A percentile compares a stretch with the other conserved stretches of the same genome.
These are phyloP conservation scores for Xanthorhoe designata DNA, from an alignment of 2,888 invertebrate species.

Conservation along the genomic window DNA sequence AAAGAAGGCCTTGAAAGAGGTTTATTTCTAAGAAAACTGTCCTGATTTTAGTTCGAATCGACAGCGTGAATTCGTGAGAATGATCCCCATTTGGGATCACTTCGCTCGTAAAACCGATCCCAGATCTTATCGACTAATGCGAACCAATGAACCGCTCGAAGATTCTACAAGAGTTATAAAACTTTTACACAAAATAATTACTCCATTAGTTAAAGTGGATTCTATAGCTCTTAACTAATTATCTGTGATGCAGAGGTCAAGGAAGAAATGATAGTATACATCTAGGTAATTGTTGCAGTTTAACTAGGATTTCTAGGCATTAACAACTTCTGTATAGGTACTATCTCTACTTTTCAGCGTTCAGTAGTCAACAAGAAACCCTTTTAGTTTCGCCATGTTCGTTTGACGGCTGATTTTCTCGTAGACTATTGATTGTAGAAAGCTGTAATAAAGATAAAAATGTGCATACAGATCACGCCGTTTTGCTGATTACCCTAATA, in stretches of 20 bases:
- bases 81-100: conserved; percentile 5
- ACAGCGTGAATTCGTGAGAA: conserved; percentile 1
- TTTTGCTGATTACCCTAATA: background rate
- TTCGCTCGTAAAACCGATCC: conserved; percentile 18
- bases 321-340: too few species aligned
- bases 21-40: background rate
- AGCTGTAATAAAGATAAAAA: too few species aligned
- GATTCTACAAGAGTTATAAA: conserved; percentile 24
- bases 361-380: too few species aligned
- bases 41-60: background rate
- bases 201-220: conserved; percentile 52
- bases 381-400: too few species aligned
- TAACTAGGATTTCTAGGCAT: background rate
- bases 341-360: too few species aligned
- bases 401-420: too few species aligned
- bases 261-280: conserved; percentile 1
- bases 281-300: background rate
- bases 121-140: conserved; percentile 23
- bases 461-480: too few species aligned
- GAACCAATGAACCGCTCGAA: conserved; percentile 25
- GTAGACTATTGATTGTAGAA: too few species aligned
- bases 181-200: conserved; percentile 43
- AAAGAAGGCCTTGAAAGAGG: background rate
- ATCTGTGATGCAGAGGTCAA: conserved; percentile 43
- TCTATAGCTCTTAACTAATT: conserved; percentile 52